Percentiles rank a stretch among this genome's conserved stretches.
These are phyloP conservation scores for Meloidogyne floridensis DNA, from an alignment of 1,140 invertebrate genomes.

Conservation along the genomic window DNA sequence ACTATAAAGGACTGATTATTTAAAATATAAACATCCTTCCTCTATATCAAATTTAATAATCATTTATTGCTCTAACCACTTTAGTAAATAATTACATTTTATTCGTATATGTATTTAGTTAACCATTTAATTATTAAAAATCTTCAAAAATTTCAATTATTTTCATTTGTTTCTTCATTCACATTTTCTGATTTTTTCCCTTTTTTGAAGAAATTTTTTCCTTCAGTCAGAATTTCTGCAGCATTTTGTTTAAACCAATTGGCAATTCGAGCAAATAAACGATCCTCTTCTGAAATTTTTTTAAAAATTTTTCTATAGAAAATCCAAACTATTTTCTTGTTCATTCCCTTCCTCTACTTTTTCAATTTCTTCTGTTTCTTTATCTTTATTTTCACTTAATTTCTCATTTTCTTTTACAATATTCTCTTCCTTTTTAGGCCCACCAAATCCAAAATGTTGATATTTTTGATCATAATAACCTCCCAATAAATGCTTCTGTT, in stretches of 20 bases:
- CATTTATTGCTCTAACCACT: too few relatives aligned
- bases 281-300: not conserved
- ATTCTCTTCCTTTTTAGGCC: not conserved
- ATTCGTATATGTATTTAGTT: not conserved
- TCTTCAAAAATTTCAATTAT: not conserved
- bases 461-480: not conserved
- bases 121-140: not conserved
- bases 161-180: not conserved
- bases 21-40: too few relatives aligned
- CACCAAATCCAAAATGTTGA: not conserved
- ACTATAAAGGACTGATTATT: too few relatives aligned
- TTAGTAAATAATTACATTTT: too few relatives aligned
- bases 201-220: conserved; percentile 6
- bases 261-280: not conserved
- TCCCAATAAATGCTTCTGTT: not conserved
- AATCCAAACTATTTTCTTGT: not conserved
- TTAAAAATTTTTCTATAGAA: not conserved
- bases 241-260: conserved; percentile 9
- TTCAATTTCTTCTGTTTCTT: not conserved
- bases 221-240: not conserved
- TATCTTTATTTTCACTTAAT: not conserved
- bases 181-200: not conserved
- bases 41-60: too few relatives aligned
- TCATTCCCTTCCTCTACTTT: not conserved
- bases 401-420: not conserved